These are phyloP conservation scores for Aspiorhynchus laticeps DNA, from an alignment of 2,113 vertebrate species.

Conservation along the genomic window DNA sequence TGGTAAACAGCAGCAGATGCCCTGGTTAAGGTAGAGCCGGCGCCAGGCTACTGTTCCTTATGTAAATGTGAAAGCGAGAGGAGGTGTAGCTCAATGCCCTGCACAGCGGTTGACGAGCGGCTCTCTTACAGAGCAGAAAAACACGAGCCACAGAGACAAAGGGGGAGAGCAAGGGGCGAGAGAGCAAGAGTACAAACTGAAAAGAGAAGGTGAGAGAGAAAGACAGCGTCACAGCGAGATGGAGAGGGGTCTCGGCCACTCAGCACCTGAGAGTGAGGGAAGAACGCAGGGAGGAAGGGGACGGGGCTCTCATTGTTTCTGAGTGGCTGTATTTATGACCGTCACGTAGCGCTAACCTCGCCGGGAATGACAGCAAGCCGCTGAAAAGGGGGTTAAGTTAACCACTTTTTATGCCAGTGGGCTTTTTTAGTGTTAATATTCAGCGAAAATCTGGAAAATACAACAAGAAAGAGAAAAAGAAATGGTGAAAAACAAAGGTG, in stretches of 20 bases:
- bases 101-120: constrained; percentile 46
- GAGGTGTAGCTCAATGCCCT: constrained; percentile 29
- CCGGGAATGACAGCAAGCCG: neutral
- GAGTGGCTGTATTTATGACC: constrained; percentile 46
- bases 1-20: constrained; percentile 47
- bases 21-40: constrained; percentile 25
- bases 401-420: neutral
- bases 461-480: neutral
- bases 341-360: neutral
- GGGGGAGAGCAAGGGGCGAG: constrained; percentile 46
- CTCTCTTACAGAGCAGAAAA: constrained; percentile 47
- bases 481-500: neutral
- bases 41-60: constrained; percentile 35
- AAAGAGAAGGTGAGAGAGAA: constrained; percentile 46
- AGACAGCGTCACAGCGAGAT: constrained; percentile 55
- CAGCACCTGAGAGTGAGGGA: constrained; percentile 47
- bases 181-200: constrained; percentile 19
- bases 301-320: constrained; percentile 37
- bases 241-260: constrained; percentile 29
- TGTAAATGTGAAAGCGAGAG: constrained; percentile 24
- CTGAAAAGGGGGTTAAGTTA: neutral
- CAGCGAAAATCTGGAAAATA: neutral
- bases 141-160: constrained; percentile 54
- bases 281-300: constrained; percentile 42
- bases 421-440: neutral